phyloP scores from a whole-genome alignment of 2,113 vertebrate species.

The Zosterops pallidus region DNA sequence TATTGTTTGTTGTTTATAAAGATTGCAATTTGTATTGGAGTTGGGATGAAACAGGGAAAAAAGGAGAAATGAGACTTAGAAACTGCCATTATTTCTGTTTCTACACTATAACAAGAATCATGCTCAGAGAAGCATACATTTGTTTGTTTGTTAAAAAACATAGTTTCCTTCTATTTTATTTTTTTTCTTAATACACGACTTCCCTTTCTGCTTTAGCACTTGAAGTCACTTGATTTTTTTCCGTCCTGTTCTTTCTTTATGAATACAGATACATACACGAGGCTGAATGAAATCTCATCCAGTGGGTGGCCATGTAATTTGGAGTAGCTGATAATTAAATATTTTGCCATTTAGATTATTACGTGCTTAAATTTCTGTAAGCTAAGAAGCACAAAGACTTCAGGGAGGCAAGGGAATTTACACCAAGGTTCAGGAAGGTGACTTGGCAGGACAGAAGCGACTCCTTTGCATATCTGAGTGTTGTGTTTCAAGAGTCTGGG shows the following conservation, averaged over 20 bases:
- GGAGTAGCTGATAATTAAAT: constrained; percentile 10
- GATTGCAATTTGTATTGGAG: not conserved
- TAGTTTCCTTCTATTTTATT: not conserved
- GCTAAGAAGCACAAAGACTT: not conserved
- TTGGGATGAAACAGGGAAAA: not conserved
- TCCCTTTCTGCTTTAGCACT: not conserved
- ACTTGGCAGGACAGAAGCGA: not conserved
- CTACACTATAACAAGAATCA: not conserved
- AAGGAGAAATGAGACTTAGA: not conserved
- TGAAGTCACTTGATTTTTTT: not conserved
- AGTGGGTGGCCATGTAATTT: not conserved
- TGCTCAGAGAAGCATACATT: not conserved
- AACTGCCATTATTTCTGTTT: not conserved
- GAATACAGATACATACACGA: not conserved
- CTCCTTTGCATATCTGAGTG: not conserved
- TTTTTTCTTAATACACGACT: not conserved
- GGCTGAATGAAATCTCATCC: not conserved
- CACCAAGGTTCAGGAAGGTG: not conserved
- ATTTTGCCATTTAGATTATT: constrained; percentile 23
- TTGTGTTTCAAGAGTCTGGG: not conserved
- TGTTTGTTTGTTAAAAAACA: not conserved
- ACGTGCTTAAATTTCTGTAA: constrained; percentile 13
- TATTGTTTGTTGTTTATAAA: not conserved
- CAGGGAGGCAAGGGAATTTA: not conserved
- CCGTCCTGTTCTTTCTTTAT: not conserved